Evolutionary conservation across 2,113 vertebrate genomes (phyloP).

Genomic region (Leptodactylus fuscus): DNA sequence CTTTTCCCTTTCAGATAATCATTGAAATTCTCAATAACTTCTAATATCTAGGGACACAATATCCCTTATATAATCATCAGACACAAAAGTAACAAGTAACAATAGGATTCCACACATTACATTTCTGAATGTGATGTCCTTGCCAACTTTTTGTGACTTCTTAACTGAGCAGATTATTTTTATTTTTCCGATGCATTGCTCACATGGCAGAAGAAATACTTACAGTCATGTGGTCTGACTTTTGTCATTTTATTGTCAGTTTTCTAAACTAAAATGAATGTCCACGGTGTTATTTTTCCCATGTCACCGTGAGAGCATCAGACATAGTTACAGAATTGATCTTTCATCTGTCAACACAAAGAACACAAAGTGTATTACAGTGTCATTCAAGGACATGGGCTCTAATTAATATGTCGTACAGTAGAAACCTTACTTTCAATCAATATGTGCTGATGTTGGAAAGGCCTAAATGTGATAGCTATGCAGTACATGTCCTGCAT

Average conservation of each 20-base stretch:
- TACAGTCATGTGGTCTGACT: no score
- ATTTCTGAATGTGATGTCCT: no score
- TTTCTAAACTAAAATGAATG: not conserved
- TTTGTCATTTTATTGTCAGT: not conserved
- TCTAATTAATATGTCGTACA: not conserved
- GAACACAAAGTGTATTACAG: conserved; percentile 2
- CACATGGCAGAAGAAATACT: not conserved
- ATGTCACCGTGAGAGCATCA: conserved; percentile 1
- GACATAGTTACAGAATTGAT: conserved; percentile 2
- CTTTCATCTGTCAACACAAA: conserved; percentile 14
- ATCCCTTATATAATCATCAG: no score
- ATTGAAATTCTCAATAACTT: no score
- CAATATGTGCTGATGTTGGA: not conserved
- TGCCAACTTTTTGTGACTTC: not conserved
- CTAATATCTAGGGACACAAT: no score
- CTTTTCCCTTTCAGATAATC: no score
- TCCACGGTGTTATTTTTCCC: not conserved
- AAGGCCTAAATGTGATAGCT: not conserved
- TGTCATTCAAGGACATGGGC: not conserved
- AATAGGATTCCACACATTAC: no score
- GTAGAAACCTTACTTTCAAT: not conserved
- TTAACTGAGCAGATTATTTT: not conserved
- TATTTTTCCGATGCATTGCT: not conserved
- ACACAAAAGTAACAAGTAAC: no score
- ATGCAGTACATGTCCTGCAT: not conserved